Conservation (phyloP, 2,797 vertebrate genomes). For the Paedocypris micromegethes region DNA sequence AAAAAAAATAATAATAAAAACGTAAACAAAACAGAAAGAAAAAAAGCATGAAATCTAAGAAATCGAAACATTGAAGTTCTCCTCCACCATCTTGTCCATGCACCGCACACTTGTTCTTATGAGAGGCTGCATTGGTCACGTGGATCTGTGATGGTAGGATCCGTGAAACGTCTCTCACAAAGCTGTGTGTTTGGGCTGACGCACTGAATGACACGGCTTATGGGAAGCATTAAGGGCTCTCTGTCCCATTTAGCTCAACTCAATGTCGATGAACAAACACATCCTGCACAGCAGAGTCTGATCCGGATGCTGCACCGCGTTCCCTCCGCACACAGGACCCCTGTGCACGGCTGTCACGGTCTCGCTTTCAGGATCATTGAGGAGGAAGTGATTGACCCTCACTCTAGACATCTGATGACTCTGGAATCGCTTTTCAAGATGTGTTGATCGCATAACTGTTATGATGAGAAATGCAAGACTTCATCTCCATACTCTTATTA, state of each 20-base stretch:
- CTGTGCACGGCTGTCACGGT: constrained; percentile 37
- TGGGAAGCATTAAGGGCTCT: constrained; percentile 65
- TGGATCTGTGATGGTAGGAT: constrained; percentile 44
- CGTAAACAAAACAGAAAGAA: background rate
- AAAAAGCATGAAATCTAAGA: background rate
- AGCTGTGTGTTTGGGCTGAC: constrained; percentile 56
- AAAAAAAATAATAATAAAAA: background rate
- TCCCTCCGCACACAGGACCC: constrained; percentile 45
- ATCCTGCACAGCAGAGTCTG: constrained; percentile 59
- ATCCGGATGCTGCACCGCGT: constrained; percentile 63
- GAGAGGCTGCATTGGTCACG: constrained; percentile 44
- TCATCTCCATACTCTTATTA: constrained; percentile 27
- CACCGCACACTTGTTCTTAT: constrained; percentile 3
- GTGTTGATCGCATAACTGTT: constrained; percentile 2
- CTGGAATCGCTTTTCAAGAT: constrained; percentile 47
- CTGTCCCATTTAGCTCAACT: constrained; percentile 59
- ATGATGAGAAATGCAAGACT: constrained; percentile 7
- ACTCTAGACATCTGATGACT: constrained; percentile 64
- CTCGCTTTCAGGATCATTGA: constrained; percentile 56
- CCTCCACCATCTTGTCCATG: constrained; percentile 9
- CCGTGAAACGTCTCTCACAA: constrained; percentile 48
- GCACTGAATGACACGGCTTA: constrained; percentile 68
- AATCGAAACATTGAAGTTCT: constrained; percentile 6
- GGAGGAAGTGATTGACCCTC: constrained; percentile 57
- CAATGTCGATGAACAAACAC: constrained; percentile 64